These are phyloP conservation scores for Ricordea florida DNA, from an alignment of 92 coral and sea anemone species.

Conservation along the genomic window DNA sequence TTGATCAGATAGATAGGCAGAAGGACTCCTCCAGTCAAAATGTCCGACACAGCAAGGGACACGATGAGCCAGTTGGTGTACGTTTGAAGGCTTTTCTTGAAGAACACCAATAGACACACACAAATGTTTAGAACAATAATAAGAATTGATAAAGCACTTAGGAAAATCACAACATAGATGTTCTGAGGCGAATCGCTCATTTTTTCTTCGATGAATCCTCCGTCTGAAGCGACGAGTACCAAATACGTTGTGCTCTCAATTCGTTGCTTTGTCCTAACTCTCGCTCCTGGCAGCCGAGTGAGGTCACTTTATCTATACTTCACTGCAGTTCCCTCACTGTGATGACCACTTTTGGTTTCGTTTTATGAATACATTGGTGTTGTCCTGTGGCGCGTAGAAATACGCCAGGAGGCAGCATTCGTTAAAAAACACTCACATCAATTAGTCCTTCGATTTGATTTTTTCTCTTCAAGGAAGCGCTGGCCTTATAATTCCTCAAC, in stretches of 20 bases:
- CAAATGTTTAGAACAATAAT: conserved; percentile 67
- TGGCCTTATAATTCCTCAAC: too few species aligned
- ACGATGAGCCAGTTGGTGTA: conserved; percentile 75
- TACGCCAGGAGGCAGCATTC: not conserved
- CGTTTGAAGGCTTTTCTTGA: conserved; percentile 60
- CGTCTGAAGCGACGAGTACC: too few species aligned
- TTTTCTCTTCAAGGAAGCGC: too few species aligned
- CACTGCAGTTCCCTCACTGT: too few species aligned
- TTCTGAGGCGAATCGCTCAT: conserved; percentile 4
- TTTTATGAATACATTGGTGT: conserved; percentile 7
- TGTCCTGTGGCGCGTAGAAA: conserved; percentile 3
- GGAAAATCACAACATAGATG: conserved; percentile 41
- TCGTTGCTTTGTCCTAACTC: too few species aligned
- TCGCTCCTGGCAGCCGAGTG: too few species aligned
- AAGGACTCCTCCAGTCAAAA: conserved; percentile 68
- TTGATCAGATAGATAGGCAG: conserved; percentile 70
- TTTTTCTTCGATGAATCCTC: not conserved
- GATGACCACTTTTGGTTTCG: too few species aligned
- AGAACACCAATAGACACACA: conserved; percentile 70
- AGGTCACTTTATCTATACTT: too few species aligned
- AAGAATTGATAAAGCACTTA: conserved; percentile 45
- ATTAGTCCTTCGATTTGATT: too few species aligned
- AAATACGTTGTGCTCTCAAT: too few species aligned
- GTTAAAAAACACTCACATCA: too few species aligned
- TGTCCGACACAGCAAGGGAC: conserved; percentile 76